phyloP scores from a whole-genome alignment of 2,888 invertebrate species.

The Malacosoma neustria region DNA sequence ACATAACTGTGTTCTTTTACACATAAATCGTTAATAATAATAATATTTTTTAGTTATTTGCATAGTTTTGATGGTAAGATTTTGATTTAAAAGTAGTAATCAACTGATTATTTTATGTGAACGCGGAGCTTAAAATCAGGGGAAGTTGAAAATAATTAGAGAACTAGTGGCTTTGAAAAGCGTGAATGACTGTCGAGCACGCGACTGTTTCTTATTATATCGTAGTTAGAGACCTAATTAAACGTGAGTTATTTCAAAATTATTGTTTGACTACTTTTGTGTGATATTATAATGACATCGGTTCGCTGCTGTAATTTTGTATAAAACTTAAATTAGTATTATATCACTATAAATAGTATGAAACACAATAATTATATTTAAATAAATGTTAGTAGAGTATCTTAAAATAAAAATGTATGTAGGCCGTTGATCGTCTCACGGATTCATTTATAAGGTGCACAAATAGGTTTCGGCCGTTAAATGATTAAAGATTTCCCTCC shows the following conservation, averaged over 20 bases:
- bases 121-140: constrained; percentile 41
- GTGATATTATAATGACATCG: constrained; percentile 13
- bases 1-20: too few relatives aligned
- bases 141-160: constrained; percentile 52
- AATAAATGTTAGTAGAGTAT: too few relatives aligned
- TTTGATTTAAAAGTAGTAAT: background rate
- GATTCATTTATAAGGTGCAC: too few relatives aligned
- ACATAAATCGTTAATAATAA: too few relatives aligned
- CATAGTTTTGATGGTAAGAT: background rate
- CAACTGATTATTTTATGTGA: constrained; percentile 19
- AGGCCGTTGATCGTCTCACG: too few relatives aligned
- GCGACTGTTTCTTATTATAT: constrained; percentile 62
- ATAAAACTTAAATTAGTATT: too few relatives aligned
- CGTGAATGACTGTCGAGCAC: constrained; percentile 52
- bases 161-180: constrained; percentile 31
- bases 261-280: constrained; percentile 37
- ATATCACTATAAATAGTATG: too few relatives aligned
- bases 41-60: constrained; percentile 1
- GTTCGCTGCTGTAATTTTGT: background rate
- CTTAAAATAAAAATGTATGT: too few relatives aligned
- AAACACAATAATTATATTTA: too few relatives aligned
- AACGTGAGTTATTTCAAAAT: constrained; percentile 45
- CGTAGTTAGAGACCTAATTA: constrained; percentile 59
- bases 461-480: too few relatives aligned
- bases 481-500: too few relatives aligned